phyloP scores from a whole-genome alignment of 2,113 vertebrate genomes.

The Prunella himalayana region DNA sequence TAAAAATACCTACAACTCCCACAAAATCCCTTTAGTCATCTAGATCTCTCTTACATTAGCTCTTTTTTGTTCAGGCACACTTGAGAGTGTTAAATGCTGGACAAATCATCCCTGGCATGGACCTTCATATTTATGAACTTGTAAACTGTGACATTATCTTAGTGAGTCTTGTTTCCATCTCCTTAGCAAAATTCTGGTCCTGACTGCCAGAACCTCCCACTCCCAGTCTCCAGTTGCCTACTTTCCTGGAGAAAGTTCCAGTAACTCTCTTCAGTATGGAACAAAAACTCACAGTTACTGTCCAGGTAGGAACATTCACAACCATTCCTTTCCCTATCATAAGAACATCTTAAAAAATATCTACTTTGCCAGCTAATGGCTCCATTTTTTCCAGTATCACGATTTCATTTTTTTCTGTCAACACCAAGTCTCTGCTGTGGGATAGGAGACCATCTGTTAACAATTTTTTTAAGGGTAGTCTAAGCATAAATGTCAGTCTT shows the following conservation, averaged over 20 bases:
- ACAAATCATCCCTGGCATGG: not conserved
- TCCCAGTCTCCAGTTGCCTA: not conserved
- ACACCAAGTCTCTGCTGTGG: not conserved
- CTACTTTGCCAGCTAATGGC: not conserved
- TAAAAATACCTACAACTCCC: not conserved
- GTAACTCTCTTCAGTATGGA: not conserved
- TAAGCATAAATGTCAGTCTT: conserved; percentile 22
- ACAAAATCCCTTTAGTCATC: not conserved
- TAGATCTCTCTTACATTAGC: not conserved
- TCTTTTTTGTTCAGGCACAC: not conserved
- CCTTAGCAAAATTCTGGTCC: not conserved
- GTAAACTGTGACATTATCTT: not conserved
- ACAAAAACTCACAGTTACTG: not conserved
- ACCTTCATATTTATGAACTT: not conserved
- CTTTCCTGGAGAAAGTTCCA: not conserved
- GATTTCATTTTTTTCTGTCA: not conserved
- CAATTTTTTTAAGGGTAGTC: not conserved
- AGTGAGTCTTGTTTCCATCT: conserved; percentile 10
- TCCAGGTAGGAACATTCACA: not conserved
- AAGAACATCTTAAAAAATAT: not conserved
- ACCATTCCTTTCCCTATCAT: not conserved
- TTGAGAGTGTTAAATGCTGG: not conserved
- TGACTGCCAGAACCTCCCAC: conserved; percentile 26
- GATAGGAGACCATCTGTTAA: conserved; percentile 48
- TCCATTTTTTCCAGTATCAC: not conserved